Base-by-base conservation (phyloP, 2,888 invertebrate genomes). In the Diloba caeruleocephala region DNA sequence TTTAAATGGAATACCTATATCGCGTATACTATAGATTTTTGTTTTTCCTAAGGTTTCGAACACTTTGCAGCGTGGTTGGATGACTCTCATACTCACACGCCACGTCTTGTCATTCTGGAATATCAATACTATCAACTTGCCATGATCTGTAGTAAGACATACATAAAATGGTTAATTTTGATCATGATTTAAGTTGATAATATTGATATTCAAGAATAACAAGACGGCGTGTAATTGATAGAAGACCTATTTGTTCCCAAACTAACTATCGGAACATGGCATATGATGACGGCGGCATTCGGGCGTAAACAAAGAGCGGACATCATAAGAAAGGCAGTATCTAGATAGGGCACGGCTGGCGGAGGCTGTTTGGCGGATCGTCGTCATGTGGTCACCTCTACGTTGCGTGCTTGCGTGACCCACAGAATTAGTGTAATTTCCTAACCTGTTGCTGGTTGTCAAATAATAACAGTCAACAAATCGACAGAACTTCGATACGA, bases 371-470 rank as follows among this genome's bases (percentile, higher is more conserved):
- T 42, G 49, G 45, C 49, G 25, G 55, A 45, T 45, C 45, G 51
- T 48, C 45, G 54, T 46, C 58, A n/a, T 38, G 54, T 29, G 29
- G 38, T 46, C 37, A 55, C 68, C 62, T 63, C 50, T 44, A 45
- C 55, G 44, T 61, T 54, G 68, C 65, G 64, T 58, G 70, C 49
- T 71, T 72, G 76, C 81, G 83, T 82, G 81, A 79, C 80, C 68
- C 69, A 66, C 57, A 49, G 62, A 75, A 73, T 74, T 79, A 73
- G 71, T 73, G 65, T 76, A 81, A 78, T 79, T 66, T 60, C 66
- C 58, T 66, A 69, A 84, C 84, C 77, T 85, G 85, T 85, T 86
- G 82, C 79, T 72, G 59, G 28, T 69, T 59, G 51, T 62, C 58
- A 68, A 71, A 54, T 73, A 71, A 71, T 72, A 67, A 60, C 39